These are phyloP conservation scores for Charaxes varanes DNA, from an alignment of 1,140 invertebrate species.

Conservation along the genomic window DNA sequence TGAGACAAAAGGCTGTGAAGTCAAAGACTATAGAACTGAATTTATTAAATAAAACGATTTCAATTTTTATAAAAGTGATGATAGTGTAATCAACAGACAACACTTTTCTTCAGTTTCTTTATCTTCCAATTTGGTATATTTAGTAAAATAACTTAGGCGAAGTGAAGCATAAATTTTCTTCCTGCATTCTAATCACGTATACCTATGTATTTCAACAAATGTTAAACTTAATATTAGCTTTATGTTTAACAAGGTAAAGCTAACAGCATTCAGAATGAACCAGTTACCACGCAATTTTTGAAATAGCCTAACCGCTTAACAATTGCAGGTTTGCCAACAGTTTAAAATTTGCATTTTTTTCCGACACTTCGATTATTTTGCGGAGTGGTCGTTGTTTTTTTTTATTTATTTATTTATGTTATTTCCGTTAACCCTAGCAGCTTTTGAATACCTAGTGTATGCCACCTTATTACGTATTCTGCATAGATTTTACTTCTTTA, in stretches of 20 bases:
- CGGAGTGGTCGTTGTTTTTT: constrained; percentile 28
- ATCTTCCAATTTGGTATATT: too few species aligned
- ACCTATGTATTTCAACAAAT: background rate
- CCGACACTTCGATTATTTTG: constrained; percentile 54
- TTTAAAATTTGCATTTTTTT: constrained; percentile 74
- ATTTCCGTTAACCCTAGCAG: constrained; percentile 40
- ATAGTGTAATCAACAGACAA: too few species aligned
- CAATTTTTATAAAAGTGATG: too few species aligned
- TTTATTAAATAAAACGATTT: too few species aligned
- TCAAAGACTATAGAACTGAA: too few species aligned
- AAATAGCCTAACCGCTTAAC: constrained; percentile 51
- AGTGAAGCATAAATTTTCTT: constrained; percentile 22
- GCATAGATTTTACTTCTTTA: constrained; percentile 23
- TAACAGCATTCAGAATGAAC: constrained; percentile 6
- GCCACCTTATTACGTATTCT: constrained; percentile 8
- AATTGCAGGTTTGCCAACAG: constrained; percentile 73
- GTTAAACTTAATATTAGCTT: background rate
- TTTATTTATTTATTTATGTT: too few species aligned
- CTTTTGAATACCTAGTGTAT: constrained; percentile 22
- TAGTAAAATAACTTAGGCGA: too few species aligned
- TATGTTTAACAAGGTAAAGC: constrained; percentile 15
- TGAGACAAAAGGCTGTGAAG: too few species aligned
- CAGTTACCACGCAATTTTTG: constrained; percentile 7
- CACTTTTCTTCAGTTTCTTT: too few species aligned
- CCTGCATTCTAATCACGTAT: background rate